A percentile compares a stretch with the other conserved stretches of the same genome.
These are phyloP conservation scores for Psittacula cyanocephala DNA, from an alignment of 2,113 vertebrate genomes.

Conservation along the genomic window DNA sequence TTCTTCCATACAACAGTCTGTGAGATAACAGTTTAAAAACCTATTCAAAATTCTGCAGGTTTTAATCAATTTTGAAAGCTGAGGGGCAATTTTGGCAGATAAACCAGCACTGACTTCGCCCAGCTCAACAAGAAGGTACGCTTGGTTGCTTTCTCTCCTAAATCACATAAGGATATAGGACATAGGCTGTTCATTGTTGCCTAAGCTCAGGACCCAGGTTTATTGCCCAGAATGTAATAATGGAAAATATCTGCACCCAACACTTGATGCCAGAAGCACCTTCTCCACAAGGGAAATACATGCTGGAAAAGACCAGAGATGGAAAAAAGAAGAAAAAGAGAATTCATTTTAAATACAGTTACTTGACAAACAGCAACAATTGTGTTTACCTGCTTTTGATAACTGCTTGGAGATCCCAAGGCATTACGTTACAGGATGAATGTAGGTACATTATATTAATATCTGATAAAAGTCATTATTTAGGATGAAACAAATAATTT, in stretches of 20 bases:
- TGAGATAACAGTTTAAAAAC: neutral
- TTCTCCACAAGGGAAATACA: neutral
- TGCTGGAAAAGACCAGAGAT: neutral
- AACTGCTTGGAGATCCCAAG: neutral
- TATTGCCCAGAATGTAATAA: neutral
- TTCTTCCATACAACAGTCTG: neutral
- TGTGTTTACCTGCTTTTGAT: neutral
- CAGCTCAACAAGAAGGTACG: neutral
- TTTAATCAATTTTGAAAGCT: neutral
- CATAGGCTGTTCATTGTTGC: neutral
- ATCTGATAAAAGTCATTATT: neutral
- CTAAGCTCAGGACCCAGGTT: neutral
- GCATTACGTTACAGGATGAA: neutral
- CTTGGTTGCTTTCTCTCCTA: neutral
- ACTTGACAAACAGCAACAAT: neutral
- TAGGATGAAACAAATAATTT: constrained; percentile 7
- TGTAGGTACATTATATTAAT: neutral
- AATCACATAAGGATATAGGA: neutral
- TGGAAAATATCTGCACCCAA: neutral
- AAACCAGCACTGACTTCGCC: neutral
- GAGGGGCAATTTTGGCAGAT: neutral
- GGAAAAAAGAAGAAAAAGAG: neutral
- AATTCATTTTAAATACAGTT: neutral
- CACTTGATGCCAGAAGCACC: neutral
- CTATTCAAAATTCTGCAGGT: neutral